Base-by-base conservation (phyloP, 2,888 invertebrate species). In the Dyspetes luteomarginatus region DNA sequence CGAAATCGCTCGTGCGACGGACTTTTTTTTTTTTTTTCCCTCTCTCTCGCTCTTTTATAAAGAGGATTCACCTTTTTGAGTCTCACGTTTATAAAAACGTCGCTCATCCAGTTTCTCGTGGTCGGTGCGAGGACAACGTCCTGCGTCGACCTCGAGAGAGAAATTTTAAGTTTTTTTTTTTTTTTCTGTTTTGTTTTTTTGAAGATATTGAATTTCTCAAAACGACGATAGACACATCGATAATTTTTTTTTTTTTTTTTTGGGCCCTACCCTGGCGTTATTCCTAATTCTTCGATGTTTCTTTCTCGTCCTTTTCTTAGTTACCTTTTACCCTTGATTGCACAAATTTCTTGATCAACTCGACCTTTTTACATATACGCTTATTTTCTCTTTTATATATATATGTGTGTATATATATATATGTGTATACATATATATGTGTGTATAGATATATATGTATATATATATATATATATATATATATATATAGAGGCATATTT, bases 201-300 rank as follows among this genome's bases (percentile, higher is more conserved):
- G 30, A n/a, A n/a, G 30, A 73, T 81, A 83, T 84, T 78, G 65
- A 68, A 75, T 84, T 84, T 72, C 82, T n/a, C 62, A 58, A 69
- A 74, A 50, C 48, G 64, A 48, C 71, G 58, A 69, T 73, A 71
- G 65, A 56, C 48, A 50, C 58, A 41, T 55, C 26, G 62, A 30
- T 9, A 26, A 41, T 56, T 65, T 74, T 60, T 41, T 45, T 26
- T 9, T 24, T 36, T 56, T 65, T 74, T 60, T 41, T 45, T 26
- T 19, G 19, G 30, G 22, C 22, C 73, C 30, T 52, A 30, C 52
- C 48, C 64, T 69, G 36, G 45, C 26, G 60, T 60, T 56, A 65
- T 72, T 55, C 67, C 69, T 81, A 52, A 45, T 69, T 65, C 55
- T 69, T 17, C 4, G 1, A 3, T 17, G 15, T 48, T 36, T 36